Evolutionary conservation across 2,797 vertebrate species (phyloP), one percentile per base, ranked within the genome.

Genomic region (Champsocephalus gunnari): DNA sequence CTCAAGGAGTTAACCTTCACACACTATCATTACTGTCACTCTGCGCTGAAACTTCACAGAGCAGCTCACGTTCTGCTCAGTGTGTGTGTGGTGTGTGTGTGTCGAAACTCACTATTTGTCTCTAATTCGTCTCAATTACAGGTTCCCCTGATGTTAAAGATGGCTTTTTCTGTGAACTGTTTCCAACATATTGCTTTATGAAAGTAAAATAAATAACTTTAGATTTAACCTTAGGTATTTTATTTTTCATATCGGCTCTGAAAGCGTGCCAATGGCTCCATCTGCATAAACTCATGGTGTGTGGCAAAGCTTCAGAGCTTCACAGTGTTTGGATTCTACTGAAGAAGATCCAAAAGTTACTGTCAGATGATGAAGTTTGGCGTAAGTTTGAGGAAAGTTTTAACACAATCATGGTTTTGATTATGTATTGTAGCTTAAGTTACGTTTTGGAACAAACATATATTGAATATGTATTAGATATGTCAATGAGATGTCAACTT

Each of bases 21-120:
- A 88, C 89, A 87, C 93, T 92, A 90, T 93, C 90, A 93, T 95
- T 93, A 93, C 88, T 94, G 92, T 92, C 92, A 92, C 83, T 92
- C 87, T 88, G 12, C 11, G 63, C 68, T 90, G 87, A 92, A 91
- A 91, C 87, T 92, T 88, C 91, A 88, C 90, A 92, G 89, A 88
- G 85, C 81, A 57, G 79, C 81, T 86, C 81, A 83, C 80, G 84
- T 84, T 28, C 28, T 28, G 28, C 28, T 28, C 28, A 28, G 49
- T 50, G 74, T 66, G 32, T 55, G 71, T 79, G 84, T 75, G 67
- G n/a, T 53, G 41, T 60, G 41, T 13, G 38, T 62, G 74, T 63
- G 76, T 62, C 14, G 19, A 87, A 86, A 76, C 81, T 88, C 75
- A 12, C 72, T 58, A 71, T 89, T 86, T 88, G 86, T 90, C 84